Base-by-base conservation (phyloP, 1,140 invertebrate genomes). In the Aphidius ervi region DNA sequence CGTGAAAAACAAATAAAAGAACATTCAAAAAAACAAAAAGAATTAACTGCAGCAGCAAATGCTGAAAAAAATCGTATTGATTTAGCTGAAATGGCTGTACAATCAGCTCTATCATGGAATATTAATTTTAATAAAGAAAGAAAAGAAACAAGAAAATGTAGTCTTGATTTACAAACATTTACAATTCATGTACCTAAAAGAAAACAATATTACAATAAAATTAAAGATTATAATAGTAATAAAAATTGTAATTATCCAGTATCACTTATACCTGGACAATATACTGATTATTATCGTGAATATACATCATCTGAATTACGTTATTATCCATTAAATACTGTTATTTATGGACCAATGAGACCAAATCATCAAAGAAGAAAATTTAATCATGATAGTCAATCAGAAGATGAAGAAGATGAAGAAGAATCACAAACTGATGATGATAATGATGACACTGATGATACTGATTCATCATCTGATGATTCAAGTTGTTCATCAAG, bases 251-350 rank as follows among this genome's bases (percentile, higher is more conserved):
- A 88, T 76, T 98, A 97, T 82, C 95, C 96, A 20, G 86, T 97
- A 39, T 86, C 94, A 42, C 79, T 98, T 52, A 87, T 99, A 64
- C 93, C 94, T 23, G 95, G 95, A 58, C 96, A 98, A 79, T 98
- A 88, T 79, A 89, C 90, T 62, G 93, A 97, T 76, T 86, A 85
- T 76, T 97, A 92, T 77, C 84, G 86, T 23, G 69, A 81, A 53
- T 86, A 86, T 61, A 82, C 83, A 37, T 79, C 85, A 16, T 79
- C 83, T 0, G 84, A 88, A 68, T 76, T 88, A 62, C 82, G 84
- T 86, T 93, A 92, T 73, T 89, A 95, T 75, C 96, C 96, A 5
- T 65, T 99, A 10, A 97, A 96, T 74, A 97, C 95, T 7, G 91
- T 92, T 56, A 68, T 95, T 50, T 90, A 90, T 68, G 88, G 90